Evolutionary conservation across 2,888 invertebrate species (phyloP).

Genomic region (Ophioninae sp.): DNA sequence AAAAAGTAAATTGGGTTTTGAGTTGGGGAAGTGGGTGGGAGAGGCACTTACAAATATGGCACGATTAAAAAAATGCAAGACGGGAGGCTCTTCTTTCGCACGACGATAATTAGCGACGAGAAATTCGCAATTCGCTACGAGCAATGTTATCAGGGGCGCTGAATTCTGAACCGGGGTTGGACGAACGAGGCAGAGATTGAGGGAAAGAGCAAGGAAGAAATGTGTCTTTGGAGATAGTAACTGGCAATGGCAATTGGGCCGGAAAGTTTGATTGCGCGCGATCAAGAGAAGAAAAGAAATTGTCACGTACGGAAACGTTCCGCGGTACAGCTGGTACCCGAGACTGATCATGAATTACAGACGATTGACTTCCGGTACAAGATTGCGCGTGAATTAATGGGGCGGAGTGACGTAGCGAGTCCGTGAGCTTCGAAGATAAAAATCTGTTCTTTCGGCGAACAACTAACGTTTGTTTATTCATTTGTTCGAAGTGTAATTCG

Average conservation of each 20-base stretch:
- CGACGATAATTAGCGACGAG: conserved; percentile 20
- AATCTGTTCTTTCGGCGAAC: too few relatives aligned
- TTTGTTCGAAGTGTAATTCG: too few relatives aligned
- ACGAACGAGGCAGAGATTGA: neutral
- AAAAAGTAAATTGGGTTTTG: neutral
- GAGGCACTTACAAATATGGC: conserved; percentile 56
- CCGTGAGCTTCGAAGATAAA: too few relatives aligned
- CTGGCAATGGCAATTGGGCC: conserved; percentile 67
- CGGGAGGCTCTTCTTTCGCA: conserved; percentile 42
- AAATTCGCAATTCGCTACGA: conserved; percentile 7
- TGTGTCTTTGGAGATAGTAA: conserved; percentile 73
- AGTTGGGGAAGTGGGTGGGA: neutral
- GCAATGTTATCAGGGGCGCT: neutral
- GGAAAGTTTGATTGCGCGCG: conserved; percentile 46
- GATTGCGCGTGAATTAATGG: neutral
- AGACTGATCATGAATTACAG: neutral
- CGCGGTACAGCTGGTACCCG: neutral
- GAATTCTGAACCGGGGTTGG: neutral
- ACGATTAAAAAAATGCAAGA: conserved; percentile 61
- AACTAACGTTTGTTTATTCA: too few relatives aligned
- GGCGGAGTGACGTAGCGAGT: too few relatives aligned
- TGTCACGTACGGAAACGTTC: neutral
- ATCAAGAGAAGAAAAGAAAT: neutral
- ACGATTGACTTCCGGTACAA: neutral
- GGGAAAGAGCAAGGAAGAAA: conserved; percentile 5